These are phyloP conservation scores for Cuniculus paca DNA, from an alignment of 2,797 vertebrate species.

Conservation along the genomic window DNA sequence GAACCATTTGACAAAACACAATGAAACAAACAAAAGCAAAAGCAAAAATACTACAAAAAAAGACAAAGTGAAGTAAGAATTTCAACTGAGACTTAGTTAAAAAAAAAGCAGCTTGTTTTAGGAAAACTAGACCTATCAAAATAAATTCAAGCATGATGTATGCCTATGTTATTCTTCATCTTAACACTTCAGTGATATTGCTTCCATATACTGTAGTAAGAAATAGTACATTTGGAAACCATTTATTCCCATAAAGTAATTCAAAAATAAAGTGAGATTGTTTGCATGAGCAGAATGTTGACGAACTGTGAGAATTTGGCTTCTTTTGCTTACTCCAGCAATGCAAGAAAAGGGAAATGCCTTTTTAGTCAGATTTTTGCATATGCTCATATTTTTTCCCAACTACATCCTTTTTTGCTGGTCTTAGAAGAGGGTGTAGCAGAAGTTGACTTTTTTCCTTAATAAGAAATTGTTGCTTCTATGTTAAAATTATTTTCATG, in stretches of 20 bases:
- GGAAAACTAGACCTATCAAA: not conserved
- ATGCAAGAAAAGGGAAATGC: not conserved
- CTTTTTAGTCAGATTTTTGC: conserved; percentile 41
- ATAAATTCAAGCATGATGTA: not conserved
- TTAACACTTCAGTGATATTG: conserved; percentile 6
- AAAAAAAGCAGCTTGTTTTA: not conserved
- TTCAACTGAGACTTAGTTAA: not conserved
- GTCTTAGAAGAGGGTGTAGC: not conserved
- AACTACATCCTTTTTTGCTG: not conserved
- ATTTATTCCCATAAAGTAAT: conserved; percentile 73
- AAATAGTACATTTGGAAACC: conserved; percentile 71
- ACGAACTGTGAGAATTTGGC: conserved; percentile 64
- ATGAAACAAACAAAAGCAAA: not conserved
- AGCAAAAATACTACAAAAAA: not conserved
- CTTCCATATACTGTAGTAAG: conserved; percentile 45
- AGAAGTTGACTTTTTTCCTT: not conserved
- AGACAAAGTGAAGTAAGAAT: not conserved
- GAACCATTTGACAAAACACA: not conserved
- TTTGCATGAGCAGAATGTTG: conserved; percentile 64
- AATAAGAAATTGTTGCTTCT: not conserved
- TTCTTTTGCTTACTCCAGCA: not conserved
- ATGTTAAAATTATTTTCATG: not conserved
- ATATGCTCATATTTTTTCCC: not conserved
- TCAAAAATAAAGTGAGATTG: conserved; percentile 72
- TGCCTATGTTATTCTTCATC: not conserved